phyloP scores from a whole-genome alignment of 2,888 invertebrate genomes.

The Lasioglossum lativentre region DNA sequence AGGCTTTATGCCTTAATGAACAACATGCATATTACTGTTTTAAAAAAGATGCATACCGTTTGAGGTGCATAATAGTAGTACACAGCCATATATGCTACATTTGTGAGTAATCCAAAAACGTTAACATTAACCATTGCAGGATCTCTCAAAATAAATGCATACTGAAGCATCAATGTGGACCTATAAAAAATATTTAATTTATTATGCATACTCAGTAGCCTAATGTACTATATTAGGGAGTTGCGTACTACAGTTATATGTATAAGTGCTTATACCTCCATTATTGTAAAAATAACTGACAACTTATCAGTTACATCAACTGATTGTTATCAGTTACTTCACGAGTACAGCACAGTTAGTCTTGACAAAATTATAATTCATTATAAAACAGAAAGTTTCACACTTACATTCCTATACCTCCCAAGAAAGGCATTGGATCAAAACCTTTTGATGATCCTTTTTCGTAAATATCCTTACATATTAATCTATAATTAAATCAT shows the following conservation, averaged over 20 bases:
- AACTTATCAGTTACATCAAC: background rate
- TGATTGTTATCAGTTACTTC: background rate
- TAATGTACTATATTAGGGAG: background rate
- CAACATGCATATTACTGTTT: background rate
- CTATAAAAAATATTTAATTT: conserved; percentile 85
- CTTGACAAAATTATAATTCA: background rate
- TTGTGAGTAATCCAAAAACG: conserved; percentile 89
- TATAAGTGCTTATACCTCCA: background rate
- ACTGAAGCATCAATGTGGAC: conserved; percentile 91
- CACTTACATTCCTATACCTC: conserved; percentile 92
- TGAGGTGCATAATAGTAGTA: conserved; percentile 89
- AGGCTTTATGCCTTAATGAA: no score
- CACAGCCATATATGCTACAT: conserved; percentile 88
- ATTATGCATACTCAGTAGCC: background rate
- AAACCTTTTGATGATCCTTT: conserved; percentile 88
- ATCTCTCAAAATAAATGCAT: conserved; percentile 91
- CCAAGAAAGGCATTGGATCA: conserved; percentile 90
- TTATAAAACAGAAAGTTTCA: background rate
- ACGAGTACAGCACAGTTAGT: background rate
- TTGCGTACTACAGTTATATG: background rate
- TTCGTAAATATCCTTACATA: conserved; percentile 91
- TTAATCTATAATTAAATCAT: conserved; percentile 83
- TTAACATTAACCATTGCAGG: conserved; percentile 92
- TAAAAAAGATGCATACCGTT: conserved; percentile 77
- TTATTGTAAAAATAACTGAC: background rate